Conservation (phyloP, 1,140 invertebrate species). For the Ceratina japonica region DNA sequence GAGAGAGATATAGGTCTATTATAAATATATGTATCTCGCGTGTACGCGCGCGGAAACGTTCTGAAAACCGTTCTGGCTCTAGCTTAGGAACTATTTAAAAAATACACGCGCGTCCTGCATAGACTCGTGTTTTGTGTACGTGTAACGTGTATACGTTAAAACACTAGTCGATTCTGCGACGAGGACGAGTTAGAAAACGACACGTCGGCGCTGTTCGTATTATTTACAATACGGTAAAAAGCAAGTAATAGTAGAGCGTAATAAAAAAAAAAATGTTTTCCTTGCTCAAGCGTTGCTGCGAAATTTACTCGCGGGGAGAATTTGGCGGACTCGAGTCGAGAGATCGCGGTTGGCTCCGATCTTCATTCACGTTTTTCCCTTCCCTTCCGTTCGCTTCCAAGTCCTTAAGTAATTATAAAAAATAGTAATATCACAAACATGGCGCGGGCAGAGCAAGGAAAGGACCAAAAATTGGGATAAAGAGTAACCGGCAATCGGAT, state of each 20-base stretch:
- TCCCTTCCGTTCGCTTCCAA: conserved; percentile 48
- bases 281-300: background rate
- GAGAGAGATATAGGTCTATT: conserved; percentile 17
- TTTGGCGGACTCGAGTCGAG: conserved; percentile 32
- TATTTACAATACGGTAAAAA: conserved; percentile 32
- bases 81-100: conserved; percentile 72
- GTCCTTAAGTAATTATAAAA: conserved; percentile 75
- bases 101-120: conserved; percentile 50
- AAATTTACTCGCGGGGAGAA: conserved; percentile 15
- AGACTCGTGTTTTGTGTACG: background rate
- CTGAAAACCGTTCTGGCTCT: conserved; percentile 57
- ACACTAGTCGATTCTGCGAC: conserved; percentile 38
- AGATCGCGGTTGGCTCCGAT: conserved; percentile 62
- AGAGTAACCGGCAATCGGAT: conserved; percentile 60
- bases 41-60: background rate
- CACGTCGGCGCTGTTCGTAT: background rate
- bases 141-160: background rate
- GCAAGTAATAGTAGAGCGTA: conserved; percentile 37
- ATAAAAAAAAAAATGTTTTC: conserved; percentile 14
- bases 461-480: conserved; percentile 69
- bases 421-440: conserved; percentile 78
- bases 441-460: conserved; percentile 72
- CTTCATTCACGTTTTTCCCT: conserved; percentile 32
- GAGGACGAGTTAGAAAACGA: conserved; percentile 27
- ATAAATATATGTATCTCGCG: background rate